A percentile compares a stretch with the other conserved stretches of the same genome.
These are phyloP conservation scores for Archips crataeganus DNA, from an alignment of 2,888 invertebrate species.

Conservation along the genomic window DNA sequence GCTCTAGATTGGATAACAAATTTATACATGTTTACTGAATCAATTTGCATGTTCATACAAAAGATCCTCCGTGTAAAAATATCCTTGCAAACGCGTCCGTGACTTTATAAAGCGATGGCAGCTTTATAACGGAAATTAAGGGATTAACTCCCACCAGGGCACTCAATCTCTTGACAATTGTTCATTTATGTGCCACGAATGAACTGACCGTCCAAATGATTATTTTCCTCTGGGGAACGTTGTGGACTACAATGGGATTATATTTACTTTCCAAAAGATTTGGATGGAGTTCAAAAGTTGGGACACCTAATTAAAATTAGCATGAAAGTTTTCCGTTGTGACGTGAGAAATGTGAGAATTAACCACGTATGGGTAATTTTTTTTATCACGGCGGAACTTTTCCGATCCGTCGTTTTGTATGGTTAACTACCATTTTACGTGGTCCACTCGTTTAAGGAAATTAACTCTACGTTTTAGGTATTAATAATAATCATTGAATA, in stretches of 20 bases:
- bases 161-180: slow-evolving; percentile 30
- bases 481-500: too few relatives aligned
- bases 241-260: not conserved
- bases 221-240: slow-evolving; percentile 24
- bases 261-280: slow-evolving; percentile 12
- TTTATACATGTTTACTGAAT: slow-evolving; percentile 68
- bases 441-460: too few relatives aligned
- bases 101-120: slow-evolving; percentile 31
- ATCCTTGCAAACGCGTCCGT: slow-evolving; percentile 46
- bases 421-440: too few relatives aligned
- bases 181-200: slow-evolving; percentile 21
- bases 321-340: too few relatives aligned
- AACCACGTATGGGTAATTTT: too few relatives aligned
- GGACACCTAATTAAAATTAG: too few relatives aligned
- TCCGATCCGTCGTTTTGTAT: too few relatives aligned
- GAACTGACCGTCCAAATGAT: slow-evolving; percentile 22
- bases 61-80: slow-evolving; percentile 48
- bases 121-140: slow-evolving; percentile 38
- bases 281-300: not conserved
- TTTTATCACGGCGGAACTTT: too few relatives aligned
- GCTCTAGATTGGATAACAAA: slow-evolving; percentile 74
- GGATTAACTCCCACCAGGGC: slow-evolving; percentile 30
- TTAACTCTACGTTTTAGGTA: too few relatives aligned
- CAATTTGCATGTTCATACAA: slow-evolving; percentile 57
- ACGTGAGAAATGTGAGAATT: too few relatives aligned